Evolutionary conservation across 2,113 vertebrate genomes (phyloP), one percentile per base, ranked within the genome.

Genomic region (Rhagologus leucostigma): DNA sequence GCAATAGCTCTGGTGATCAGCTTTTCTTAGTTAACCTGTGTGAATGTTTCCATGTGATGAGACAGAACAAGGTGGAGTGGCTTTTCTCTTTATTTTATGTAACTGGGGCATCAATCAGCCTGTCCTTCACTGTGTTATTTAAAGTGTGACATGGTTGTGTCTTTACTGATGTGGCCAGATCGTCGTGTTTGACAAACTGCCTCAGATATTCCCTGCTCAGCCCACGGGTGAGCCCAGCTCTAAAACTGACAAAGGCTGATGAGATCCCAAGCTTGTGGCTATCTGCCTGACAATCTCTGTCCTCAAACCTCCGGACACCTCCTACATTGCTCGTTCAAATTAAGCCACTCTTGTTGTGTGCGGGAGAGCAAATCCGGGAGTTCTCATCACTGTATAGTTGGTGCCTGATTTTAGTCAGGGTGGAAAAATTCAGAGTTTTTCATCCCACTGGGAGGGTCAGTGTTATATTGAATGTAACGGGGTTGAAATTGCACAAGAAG

Each of bases 381-480:
- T 12, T 50, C n/a, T 77, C 13, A 16, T 23, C 37, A 6, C 41
- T 6, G 1, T 5, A 3, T 0, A 20, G 30, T 1, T 50, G 30
- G 14, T 37, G 65, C 10, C 63, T 53, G 42, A 14, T 59, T 44
- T 44, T 3, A 46, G 17, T 29, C 53, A 37, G 59, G 46, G 30
- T 13, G 56, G 42, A 53, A n/a, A n/a, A 74, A 20, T 14, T 7
- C 14, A 21, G 30, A 65, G 14, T 1, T 70, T 17, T 47, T 18
- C 29, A 60, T 68, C 35, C 50, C 32, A 10, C 26, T 26, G 19
- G 29, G 2, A 46, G 24, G 16, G 35, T 63, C 42, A 33, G 11
- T 33, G 47, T n/a, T 37, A 2, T 37, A 7, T 10, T 49, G 68
- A 46, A 41, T 26, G 10, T 13, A 56, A 10, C 6, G 32, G 47